These are phyloP conservation scores for Lophius piscatorius DNA, from an alignment of 2,113 vertebrate species.

Conservation along the genomic window DNA sequence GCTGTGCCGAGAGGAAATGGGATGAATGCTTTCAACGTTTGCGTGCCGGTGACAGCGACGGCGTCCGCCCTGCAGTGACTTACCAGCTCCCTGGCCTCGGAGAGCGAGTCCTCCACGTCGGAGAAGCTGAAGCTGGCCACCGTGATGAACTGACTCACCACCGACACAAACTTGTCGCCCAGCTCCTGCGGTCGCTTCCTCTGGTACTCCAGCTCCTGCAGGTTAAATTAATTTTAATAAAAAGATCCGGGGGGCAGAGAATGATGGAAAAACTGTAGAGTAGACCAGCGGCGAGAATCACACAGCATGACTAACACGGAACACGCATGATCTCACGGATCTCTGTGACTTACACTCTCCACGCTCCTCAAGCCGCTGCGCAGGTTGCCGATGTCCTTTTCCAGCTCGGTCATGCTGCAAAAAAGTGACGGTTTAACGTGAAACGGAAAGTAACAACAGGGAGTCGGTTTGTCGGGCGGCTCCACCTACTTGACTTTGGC, in stretches of 20 bases:
- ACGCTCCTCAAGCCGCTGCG: constrained; percentile 93
- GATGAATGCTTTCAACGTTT: constrained; percentile 21
- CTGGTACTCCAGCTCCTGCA: constrained; percentile 94
- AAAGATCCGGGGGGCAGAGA: neutral
- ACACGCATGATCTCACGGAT: neutral
- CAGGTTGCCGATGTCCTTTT: constrained; percentile 94
- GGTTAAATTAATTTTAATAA: too few relatives aligned
- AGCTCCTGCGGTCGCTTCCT: constrained; percentile 84
- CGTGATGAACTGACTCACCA: constrained; percentile 98
- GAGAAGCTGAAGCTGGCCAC: constrained; percentile 99
- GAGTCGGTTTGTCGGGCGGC: neutral
- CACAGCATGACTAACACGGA: neutral
- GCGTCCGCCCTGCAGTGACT: constrained; percentile 35
- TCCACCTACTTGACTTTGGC: constrained; percentile 96
- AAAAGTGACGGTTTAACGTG: neutral
- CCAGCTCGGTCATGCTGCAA: constrained; percentile 95
- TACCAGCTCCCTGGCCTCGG: constrained; percentile 95
- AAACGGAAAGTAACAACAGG: too few relatives aligned
- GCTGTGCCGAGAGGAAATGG: constrained; percentile 42
- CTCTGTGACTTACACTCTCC: constrained; percentile 87
- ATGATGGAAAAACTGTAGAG: neutral
- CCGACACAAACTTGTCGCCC: constrained; percentile 96
- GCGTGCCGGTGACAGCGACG: constrained; percentile 3
- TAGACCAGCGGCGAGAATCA: neutral
- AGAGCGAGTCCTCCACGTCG: constrained; percentile 94